phyloP scores from a whole-genome alignment of 1,140 invertebrate genomes.

The Sesamia nonagrioides region DNA sequence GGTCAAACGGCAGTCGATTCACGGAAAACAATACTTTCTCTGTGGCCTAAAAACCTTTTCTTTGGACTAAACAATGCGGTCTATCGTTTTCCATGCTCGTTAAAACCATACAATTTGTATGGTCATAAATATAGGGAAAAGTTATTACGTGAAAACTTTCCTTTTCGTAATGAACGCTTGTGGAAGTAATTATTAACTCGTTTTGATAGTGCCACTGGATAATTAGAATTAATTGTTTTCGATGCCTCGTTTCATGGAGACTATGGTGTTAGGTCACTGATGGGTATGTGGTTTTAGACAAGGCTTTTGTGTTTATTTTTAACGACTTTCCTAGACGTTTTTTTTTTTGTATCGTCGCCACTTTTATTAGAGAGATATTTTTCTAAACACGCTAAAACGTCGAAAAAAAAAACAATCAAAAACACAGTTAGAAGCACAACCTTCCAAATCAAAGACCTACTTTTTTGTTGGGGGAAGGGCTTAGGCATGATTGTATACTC shows the following conservation, averaged over 20 bases:
- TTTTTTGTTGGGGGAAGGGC: too few species aligned
- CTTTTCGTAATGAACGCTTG: neutral
- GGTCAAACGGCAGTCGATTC: too few species aligned
- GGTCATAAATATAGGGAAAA: constrained; percentile 14
- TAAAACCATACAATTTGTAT: constrained; percentile 19
- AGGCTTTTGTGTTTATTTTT: neutral
- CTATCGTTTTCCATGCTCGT: neutral
- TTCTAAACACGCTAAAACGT: too few species aligned
- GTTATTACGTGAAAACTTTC: constrained; percentile 11
- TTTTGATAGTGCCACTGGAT: neutral
- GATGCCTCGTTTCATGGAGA: neutral
- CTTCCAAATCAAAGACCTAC: too few species aligned
- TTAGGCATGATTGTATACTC: too few species aligned
- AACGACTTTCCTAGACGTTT: neutral
- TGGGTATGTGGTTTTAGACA: neutral
- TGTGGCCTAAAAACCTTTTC: too few species aligned
- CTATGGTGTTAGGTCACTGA: neutral
- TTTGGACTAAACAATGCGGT: too few species aligned
- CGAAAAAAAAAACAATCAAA: too few species aligned
- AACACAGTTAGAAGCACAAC: too few species aligned
- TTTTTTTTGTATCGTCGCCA: too few species aligned
- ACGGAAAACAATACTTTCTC: too few species aligned
- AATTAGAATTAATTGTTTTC: neutral
- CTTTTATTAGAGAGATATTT: too few species aligned
- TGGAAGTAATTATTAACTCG: neutral